Evolutionary conservation across 2,113 vertebrate genomes (phyloP), one percentile per base, ranked within the genome.

Genomic region (Apteryx owenii): DNA sequence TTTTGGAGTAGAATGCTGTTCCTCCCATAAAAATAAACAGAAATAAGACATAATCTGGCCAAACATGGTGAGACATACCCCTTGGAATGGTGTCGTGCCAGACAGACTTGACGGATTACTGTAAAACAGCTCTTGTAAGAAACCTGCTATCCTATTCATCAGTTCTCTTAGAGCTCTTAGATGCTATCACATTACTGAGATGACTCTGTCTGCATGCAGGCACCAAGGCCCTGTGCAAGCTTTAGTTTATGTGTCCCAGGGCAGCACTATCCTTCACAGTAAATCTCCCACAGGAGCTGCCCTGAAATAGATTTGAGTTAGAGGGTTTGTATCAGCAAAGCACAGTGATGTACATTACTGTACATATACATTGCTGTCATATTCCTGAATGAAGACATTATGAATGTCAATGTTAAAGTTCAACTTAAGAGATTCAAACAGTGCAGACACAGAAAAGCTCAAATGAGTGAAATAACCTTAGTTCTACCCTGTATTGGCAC

Each of bases 41-140:
- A 62, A 2, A 50, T 0, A 0, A 62, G 23, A 7, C 1, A 0
- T 42, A 21, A 58, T 33, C 50, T 38, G 44, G 33, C 15, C 21
- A 10, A 25, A 79, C 7, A 4, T 3, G 15, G 48, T 9, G 17
- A 64, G 42, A 19, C 1, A 1, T 25, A 40, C 12, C 29, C 20
- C 12, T 77, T 54, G 25, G 42, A 28, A 11, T 50, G 46, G 46
- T n/a, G 28, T 75, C 31, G 28, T 75, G 23, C 60, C 36, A 50
- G 70, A 54, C 2, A 54, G n/a, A 21, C 58, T 78, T 46, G 40
- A 64, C 81, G 42, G 15, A 1, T 54, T 85, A 60, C 21, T 36
- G 33, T 23, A 58, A 60, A 84, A 69, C 15, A 50, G 25, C 65
- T 72, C 10, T 51, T 79, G 20, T 58, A 65, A 72, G 79, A 62